Percentiles rank a stretch among this genome's conserved stretches.
Conservation (phyloP, 2,888 invertebrate species). For the Oxyscelio sp. region DNA sequence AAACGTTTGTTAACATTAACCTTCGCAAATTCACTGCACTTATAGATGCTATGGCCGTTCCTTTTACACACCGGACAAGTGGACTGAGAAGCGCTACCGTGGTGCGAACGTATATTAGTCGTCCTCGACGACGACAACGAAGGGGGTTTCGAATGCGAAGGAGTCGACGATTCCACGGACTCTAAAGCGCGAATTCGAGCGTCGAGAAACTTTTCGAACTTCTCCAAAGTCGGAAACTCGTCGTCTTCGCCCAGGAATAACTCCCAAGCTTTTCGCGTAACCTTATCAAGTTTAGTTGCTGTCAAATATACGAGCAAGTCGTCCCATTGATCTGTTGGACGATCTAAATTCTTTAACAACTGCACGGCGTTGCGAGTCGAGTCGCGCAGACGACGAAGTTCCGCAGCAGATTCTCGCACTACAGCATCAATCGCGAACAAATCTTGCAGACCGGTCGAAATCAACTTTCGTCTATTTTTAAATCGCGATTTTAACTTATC, state of each 20-base stretch:
- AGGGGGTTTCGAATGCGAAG: background rate
- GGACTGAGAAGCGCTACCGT: background rate
- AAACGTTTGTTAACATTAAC: background rate
- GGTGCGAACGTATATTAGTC: background rate
- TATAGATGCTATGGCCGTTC: background rate
- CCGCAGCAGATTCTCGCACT: background rate
- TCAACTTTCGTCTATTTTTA: background rate
- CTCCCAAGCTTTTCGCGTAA: background rate
- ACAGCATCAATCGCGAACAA: conserved; percentile 7
- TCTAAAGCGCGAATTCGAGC: background rate
- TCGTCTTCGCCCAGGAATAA: background rate
- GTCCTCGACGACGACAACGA: background rate
- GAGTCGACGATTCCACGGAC: background rate
- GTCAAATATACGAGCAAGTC: background rate
- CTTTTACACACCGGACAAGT: background rate
- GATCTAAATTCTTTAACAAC: background rate
- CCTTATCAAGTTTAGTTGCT: background rate
- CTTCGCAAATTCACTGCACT: background rate
- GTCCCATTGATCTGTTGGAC: background rate
- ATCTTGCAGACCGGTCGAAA: background rate
- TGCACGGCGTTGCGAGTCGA: too few species aligned
- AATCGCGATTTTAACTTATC: background rate
- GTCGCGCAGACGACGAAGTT: background rate
- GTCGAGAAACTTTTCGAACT: background rate
- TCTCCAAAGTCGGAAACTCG: background rate